Base-by-base conservation (phyloP, 2,888 invertebrate species). In the Orchesellides sinensis region DNA sequence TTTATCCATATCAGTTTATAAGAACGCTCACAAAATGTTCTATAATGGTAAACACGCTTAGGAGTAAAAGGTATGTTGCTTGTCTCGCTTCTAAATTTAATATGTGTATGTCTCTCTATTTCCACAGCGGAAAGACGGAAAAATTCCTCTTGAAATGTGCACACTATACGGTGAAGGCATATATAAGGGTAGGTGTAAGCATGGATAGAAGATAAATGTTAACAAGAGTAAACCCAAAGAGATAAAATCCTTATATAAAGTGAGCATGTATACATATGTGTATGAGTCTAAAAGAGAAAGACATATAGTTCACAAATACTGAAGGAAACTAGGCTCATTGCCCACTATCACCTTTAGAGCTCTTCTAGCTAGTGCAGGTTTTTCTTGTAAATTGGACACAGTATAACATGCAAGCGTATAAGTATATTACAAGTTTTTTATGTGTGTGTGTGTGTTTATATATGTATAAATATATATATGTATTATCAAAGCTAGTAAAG, bases 271-370 rank as follows among this genome's bases (percentile, higher is more conserved):
- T 40, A 40, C 40, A 10, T 40, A 40, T 40, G n/a, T 14, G 2
- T 2, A 40, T 8, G 10, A n/a, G n/a, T n/a, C n/a, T n/a, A n/a
- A n/a, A n/a, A n/a, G n/a, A 59, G 25, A 54, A 74, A 66, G 27
- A 59, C 75, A 75, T 75, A 75, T 75, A 75, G 75, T 56, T 54
- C 75, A 49, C 29, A 47, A 4, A 23, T 12, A 54, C 56, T 68
- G 32, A 75, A 77, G 68, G 59, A 77, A 77, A 68, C 77, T 59
- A 68, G 56, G 68, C 77, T 77, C 77, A 77, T 77, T 77, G 77
- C 77, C 77, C 68, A 77, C 77, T 77, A 77, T 68, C 77, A 77
- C 77, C 77, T 77, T 61, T 74, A 52, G 27, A 56, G 61, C 73
- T 56, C 12, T 8, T 54, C 59, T 27, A 49, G 8, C 29, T 54